Percentiles rank a stretch among this genome's conserved stretches.
Evolutionary conservation across 2,797 vertebrate genomes (phyloP).

Genomic region (Propithecus deckenii): DNA sequence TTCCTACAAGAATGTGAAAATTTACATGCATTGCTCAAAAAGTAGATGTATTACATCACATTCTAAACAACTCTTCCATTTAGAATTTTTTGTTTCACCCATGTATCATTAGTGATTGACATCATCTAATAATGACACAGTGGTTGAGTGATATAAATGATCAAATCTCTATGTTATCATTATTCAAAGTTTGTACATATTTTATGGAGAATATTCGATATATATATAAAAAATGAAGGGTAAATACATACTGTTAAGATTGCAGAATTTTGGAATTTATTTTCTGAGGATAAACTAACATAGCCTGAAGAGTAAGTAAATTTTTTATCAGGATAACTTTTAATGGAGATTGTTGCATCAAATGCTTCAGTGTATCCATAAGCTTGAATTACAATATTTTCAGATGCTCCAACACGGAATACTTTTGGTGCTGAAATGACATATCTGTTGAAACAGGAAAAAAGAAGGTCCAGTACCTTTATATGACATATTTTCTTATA

Average conservation of each 20-base stretch:
- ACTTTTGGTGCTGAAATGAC: conserved; percentile 91
- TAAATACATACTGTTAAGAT: conserved; percentile 87
- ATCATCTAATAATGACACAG: not conserved
- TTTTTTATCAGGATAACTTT: conserved; percentile 87
- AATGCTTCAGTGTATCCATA: conserved; percentile 87
- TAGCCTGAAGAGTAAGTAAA: conserved; percentile 72
- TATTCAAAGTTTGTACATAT: not conserved
- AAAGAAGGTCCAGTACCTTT: not conserved
- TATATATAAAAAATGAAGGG: conserved; percentile 3
- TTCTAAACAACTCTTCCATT: not conserved
- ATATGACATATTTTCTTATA: not conserved
- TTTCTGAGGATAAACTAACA: conserved; percentile 85
- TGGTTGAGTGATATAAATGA: not conserved
- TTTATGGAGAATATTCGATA: not conserved
- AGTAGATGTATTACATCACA: not conserved
- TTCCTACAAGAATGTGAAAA: conserved; percentile 9
- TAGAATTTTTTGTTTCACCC: not conserved
- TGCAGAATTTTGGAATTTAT: conserved; percentile 87
- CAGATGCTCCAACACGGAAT: conserved; percentile 86
- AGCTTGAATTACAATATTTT: conserved; percentile 91
- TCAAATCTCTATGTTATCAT: not conserved
- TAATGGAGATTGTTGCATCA: conserved; percentile 84
- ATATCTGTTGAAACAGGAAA: conserved; percentile 85
- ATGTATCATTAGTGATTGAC: not conserved
- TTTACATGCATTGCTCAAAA: not conserved